Percentiles rank a stretch among this genome's conserved stretches.
These are phyloP conservation scores for Acronicta aceris DNA, from an alignment of 2,888 invertebrate species.

Conservation along the genomic window DNA sequence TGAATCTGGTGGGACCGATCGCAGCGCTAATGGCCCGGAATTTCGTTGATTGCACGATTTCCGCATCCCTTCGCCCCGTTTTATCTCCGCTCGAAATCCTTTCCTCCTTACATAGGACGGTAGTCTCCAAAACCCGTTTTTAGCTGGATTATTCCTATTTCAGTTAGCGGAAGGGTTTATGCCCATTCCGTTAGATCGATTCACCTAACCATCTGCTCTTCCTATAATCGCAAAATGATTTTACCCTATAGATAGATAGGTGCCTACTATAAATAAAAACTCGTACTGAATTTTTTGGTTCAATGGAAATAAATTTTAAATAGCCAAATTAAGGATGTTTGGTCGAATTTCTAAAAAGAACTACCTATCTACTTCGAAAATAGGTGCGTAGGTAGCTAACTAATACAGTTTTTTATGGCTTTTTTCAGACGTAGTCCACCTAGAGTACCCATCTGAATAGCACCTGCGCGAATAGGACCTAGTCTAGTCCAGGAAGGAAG, in stretches of 20 bases:
- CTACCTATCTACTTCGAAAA: conserved; percentile 38
- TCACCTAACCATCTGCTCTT: conserved; percentile 29
- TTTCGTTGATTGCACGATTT: conserved; percentile 69
- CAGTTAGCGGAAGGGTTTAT: conserved; percentile 48
- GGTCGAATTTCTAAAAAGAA: conserved; percentile 37
- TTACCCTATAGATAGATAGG: background rate
- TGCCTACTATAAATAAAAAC: background rate
- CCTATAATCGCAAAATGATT: conserved; percentile 41
- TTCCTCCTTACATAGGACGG: conserved; percentile 49
- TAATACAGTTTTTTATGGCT: too few relatives aligned
- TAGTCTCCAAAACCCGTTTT: conserved; percentile 44
- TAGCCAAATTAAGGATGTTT: conserved; percentile 9
- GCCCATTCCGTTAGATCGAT: conserved; percentile 40
- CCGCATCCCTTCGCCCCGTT: conserved; percentile 59
- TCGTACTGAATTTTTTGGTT: conserved; percentile 20
- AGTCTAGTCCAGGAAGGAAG: too few relatives aligned
- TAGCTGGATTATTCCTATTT: conserved; percentile 55
- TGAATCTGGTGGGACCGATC: conserved; percentile 31
- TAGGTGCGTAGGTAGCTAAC: too few relatives aligned
- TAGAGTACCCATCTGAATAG: too few relatives aligned
- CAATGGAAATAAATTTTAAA: conserved; percentile 18
- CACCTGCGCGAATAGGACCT: too few relatives aligned
- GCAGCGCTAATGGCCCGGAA: conserved; percentile 63
- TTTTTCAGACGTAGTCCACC: too few relatives aligned
- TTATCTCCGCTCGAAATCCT: conserved; percentile 58